Base-by-base conservation (phyloP, 2,113 vertebrate genomes). In the Camelus bactrianus region DNA sequence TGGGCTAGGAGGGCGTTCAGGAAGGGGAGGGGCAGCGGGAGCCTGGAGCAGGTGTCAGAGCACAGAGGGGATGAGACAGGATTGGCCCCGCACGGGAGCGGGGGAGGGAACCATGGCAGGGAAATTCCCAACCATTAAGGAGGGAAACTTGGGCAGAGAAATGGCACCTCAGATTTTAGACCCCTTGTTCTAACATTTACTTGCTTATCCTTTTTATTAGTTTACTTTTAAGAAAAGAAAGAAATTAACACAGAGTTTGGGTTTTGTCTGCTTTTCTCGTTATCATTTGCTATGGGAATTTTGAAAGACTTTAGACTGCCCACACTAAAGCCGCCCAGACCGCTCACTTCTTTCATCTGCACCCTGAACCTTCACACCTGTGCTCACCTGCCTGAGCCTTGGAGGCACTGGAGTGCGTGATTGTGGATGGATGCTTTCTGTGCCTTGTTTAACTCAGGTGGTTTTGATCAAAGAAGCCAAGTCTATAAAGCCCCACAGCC, bases 1-100 rank as follows among this genome's bases (percentile, higher is more conserved):
- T 5, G 0, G 22, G 35, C 0, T 4, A 14, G 42, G 3, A 65
- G 26, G 48, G 4, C 42, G 0, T 79, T 19, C 28, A 1, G 5
- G 35, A 52, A 14, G 13, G 16, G 35, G 64, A 1, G 4, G 9
- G 0, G 12, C 4, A 13, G 35, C 0, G 1, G 54, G 52, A 56
- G 13, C 54, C 7, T 19, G 30, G 26, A 65, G 26, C 14, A 28
- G 20, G 3, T 14, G 6, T 83, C 24, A 35, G 48, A 35, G 2
- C 62, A 28, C 2, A 1, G 70, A 17, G 1, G 6, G 6, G 35
- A 80, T 15, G 35, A 79, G 30, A 26, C 0, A 7, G 20, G 0
- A 11, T 38, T 11, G 6, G 24, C 13, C 48, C 30, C 26, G 17
- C 13, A 32, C 4, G 26, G 22, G 16, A 69, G 9, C 30, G 26